Conservation (phyloP, 2,888 invertebrate species). For the Callyntrura sp. region DNA sequence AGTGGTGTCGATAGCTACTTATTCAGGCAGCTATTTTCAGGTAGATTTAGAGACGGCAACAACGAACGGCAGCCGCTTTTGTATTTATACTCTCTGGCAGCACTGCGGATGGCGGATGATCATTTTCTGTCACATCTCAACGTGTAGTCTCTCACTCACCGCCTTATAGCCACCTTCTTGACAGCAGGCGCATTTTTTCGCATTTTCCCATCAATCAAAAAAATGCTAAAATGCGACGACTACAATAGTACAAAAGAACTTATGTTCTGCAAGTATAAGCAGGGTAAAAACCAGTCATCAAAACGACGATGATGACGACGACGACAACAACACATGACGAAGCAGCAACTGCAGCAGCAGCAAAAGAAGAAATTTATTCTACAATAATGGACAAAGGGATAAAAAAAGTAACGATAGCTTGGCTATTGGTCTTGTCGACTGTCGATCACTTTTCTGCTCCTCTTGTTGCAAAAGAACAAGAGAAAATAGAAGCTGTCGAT, state of each 20-base stretch:
- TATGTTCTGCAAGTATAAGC: not conserved
- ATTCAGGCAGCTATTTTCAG: not conserved
- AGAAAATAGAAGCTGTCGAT: conserved; percentile 45
- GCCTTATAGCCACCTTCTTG: conserved; percentile 26
- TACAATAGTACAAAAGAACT: not conserved
- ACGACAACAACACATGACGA: conserved; percentile 14
- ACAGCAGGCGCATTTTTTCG: conserved; percentile 6
- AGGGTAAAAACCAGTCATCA: not conserved
- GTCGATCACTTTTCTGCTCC: conserved; percentile 14
- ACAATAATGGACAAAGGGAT: conserved; percentile 17
- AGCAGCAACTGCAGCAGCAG: not conserved
- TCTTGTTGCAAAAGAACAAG: no score
- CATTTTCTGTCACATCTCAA: conserved; percentile 23
- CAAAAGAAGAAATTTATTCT: not conserved
- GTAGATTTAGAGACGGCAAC: conserved; percentile 5
- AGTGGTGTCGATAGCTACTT: not conserved
- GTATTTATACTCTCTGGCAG: no score
- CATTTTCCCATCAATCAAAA: conserved; percentile 32
- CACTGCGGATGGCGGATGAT: not conserved
- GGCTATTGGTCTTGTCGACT: conserved; percentile 12
- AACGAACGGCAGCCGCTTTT: no score
- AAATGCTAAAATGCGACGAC: not conserved
- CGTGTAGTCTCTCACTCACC: not conserved
- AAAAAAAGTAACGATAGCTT: conserved; percentile 28
- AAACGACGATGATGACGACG: not conserved